Conservation (phyloP, 2,113 vertebrate genomes). For the Pteropus alecto region DNA sequence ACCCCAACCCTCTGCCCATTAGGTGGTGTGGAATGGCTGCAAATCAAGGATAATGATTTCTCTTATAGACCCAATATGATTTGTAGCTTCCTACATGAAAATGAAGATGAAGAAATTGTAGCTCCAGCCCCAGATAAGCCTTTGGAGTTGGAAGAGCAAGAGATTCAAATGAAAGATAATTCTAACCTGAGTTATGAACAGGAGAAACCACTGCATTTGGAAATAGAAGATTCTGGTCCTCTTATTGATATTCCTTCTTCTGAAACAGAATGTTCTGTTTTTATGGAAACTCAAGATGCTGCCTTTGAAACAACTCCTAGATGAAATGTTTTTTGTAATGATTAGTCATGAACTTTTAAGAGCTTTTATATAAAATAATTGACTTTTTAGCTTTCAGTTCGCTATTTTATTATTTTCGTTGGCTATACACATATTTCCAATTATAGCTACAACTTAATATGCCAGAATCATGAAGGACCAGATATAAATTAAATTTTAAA, state of each 20-base stretch:
- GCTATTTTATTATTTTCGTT: conserved; percentile 15
- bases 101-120: conserved; percentile 81
- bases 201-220: conserved; percentile 64
- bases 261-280: conserved; percentile 69
- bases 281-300: conserved; percentile 64
- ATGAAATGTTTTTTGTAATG: conserved; percentile 45
- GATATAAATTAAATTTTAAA: not conserved
- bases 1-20: conserved; percentile 4
- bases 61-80: conserved; percentile 81
- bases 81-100: conserved; percentile 84
- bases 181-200: conserved; percentile 60
- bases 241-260: conserved; percentile 61
- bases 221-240: conserved; percentile 58
- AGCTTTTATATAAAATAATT: conserved; percentile 34
- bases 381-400: not conserved
- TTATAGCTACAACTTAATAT: not conserved
- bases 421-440: not conserved
- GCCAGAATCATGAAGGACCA: conserved; percentile 10
- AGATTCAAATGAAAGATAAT: conserved; percentile 68
- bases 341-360: not conserved
- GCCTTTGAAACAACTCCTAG: conserved; percentile 64
- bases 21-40: conserved; percentile 87
- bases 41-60: conserved; percentile 85
- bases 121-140: conserved; percentile 77
- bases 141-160: conserved; percentile 78